Evolutionary conservation across 2,888 invertebrate species (phyloP), one percentile per base, ranked within the genome.

Genomic region (Clivina fossor): DNA sequence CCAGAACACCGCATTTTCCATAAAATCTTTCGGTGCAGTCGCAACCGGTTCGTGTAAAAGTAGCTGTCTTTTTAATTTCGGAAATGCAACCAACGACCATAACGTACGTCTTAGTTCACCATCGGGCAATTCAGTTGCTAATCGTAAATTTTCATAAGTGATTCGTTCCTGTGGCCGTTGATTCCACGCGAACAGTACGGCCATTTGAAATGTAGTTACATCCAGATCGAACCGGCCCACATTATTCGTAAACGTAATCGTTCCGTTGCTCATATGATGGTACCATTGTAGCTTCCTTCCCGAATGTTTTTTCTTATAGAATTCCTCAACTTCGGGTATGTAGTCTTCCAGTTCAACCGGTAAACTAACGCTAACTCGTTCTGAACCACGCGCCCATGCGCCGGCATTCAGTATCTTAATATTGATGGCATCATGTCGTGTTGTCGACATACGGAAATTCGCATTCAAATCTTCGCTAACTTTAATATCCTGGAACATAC

Each of bases 171-270:
- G 78, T 1, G 93, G 93, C 61, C 97, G 81, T 72, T 97, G 95
- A 79, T 99, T 99, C 97, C 97, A 99, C 11, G 96, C 94, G 77
- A 97, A 98, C 35, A 99, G 78, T 11, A 99, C 97, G 30, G 97
- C 96, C 97, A 99, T 97, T 84, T 99, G 99, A 76, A 98, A 98
- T 19, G 99, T 98, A 9, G 98, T 99, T 4, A 99, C 97, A 72
- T 99, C 99, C 65, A 99, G 79, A 76, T 99, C 99, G 76, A 92
- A 99, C 64, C 91, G 86, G 1, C 96, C 98, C 50, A 91, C 85
- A 63, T 87, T 84, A 73, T 95, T 97, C 0, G 86, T 84, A 77
- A 98, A 98, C 18, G 93, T 94, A 65, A 99, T 94, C 58, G 96
- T 96, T 64, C 98, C 99, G 76, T 98, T 98, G 62, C 97, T 96